Conservation (phyloP, 2,797 vertebrate species). For the Tinamus major region DNA sequence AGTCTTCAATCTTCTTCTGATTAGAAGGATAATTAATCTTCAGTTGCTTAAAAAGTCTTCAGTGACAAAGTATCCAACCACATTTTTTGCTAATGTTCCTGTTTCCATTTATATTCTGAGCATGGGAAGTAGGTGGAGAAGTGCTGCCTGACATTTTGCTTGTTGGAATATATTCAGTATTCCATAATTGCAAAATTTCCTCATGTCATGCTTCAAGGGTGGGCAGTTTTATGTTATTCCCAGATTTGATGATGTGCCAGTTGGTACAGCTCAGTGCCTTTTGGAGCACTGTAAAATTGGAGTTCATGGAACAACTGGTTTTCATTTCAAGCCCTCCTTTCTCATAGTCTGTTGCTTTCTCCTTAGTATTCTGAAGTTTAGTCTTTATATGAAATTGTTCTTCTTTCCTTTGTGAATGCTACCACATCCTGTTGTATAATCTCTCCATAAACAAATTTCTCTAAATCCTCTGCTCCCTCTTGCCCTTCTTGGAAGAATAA, state of each 20-base stretch:
- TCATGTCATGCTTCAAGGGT: slow-evolving; percentile 54
- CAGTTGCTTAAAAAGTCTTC: slow-evolving; percentile 47
- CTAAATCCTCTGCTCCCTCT: neutral
- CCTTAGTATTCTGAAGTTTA: neutral
- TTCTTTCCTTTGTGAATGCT: neutral
- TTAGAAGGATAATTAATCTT: slow-evolving; percentile 68
- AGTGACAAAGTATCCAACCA: neutral
- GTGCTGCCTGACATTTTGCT: slow-evolving; percentile 42
- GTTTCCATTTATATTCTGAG: slow-evolving; percentile 50
- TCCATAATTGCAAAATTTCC: slow-evolving; percentile 60
- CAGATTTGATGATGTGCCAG: slow-evolving; percentile 31
- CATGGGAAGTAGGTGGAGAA: slow-evolving; percentile 32
- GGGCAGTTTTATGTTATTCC: slow-evolving; percentile 54
- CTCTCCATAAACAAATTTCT: neutral
- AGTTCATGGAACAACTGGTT: slow-evolving; percentile 32
- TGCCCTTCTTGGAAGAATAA: neutral
- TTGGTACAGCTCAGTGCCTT: slow-evolving; percentile 21
- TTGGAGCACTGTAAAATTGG: slow-evolving; percentile 14
- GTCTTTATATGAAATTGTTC: neutral
- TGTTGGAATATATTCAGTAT: slow-evolving; percentile 43
- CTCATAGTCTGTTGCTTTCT: slow-evolving; percentile 10
- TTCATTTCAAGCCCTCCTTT: slow-evolving; percentile 33
- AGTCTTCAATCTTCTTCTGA: slow-evolving; percentile 69
- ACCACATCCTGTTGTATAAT: neutral
- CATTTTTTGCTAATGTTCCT: slow-evolving; percentile 14